Percentiles rank a stretch among this genome's conserved stretches.
Evolutionary conservation across 2,888 invertebrate species (phyloP).

Genomic region (Pristionchus exspectatus): DNA sequence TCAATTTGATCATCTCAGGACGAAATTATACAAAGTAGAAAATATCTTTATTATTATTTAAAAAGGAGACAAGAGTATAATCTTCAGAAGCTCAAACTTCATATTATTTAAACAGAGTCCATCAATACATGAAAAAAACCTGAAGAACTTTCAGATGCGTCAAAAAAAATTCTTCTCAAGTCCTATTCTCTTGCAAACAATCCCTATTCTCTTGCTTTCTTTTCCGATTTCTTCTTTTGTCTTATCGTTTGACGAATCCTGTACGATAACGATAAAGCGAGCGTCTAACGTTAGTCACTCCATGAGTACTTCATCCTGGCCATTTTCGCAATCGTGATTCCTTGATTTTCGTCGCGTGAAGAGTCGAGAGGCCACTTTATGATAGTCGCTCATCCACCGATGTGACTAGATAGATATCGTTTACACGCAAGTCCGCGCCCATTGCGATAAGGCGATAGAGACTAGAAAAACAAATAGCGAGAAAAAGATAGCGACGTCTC

Average conservation of each 20-base stretch:
- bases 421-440: background rate
- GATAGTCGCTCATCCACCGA: background rate
- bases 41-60: too few relatives aligned
- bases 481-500: background rate
- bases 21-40: too few relatives aligned
- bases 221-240: background rate
- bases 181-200: background rate
- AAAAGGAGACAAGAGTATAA: too few relatives aligned
- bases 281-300: background rate
- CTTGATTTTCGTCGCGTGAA: background rate
- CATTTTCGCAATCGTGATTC: background rate
- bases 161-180: background rate
- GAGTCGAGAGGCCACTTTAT: background rate
- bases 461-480: background rate
- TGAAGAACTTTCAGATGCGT: too few relatives aligned
- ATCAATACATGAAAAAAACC: background rate
- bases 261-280: background rate
- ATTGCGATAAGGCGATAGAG: background rate
- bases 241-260: background rate
- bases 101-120: background rate
- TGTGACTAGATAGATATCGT: background rate
- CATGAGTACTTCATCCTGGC: background rate
- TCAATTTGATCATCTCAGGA: too few relatives aligned
- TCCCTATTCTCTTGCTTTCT: background rate
- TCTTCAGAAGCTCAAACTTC: too few relatives aligned